Base-by-base conservation (phyloP, 2,113 vertebrate species). In the Menidia beryllina region DNA sequence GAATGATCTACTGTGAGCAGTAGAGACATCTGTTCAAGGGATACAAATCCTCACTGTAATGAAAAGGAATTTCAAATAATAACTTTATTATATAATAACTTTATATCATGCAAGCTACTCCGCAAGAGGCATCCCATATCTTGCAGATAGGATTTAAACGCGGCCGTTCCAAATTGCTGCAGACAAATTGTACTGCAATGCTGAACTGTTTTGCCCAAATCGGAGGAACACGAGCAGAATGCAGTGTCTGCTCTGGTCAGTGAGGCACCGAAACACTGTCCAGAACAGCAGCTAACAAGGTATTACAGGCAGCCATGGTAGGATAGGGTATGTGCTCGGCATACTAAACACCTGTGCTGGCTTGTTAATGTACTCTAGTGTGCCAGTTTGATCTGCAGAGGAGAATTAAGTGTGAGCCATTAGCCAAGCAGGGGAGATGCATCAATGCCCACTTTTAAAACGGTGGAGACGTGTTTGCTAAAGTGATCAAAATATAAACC, bases 391-490 rank as follows among this genome's bases (percentile, higher is more conserved):
- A 49, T 47, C 56, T 36, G 24, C 21, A 61, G 12, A 24, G 17
- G n/a, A 67, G 7, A 64, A 50, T n/a, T n/a, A n/a, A n/a, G n/a
- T 19, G 49, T 19, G 20, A 63, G 38, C 26, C 56, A 56, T 57
- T 47, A 61, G 45, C 39, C 59, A 17, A 51, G 49, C 38, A 55
- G 25, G 34, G 72, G 53, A 54, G 12, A 53, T 25, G 51, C 19
- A 45, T 59, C 43, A 67, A 55, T 49, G 12, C 17, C 11, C 53
- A 69, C 34, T 74, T 72, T 12, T 64, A 62, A 69, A 27, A 49
- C 72, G 58, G 23, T 21, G 43, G 47, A 54, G 50, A 56, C 52
- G 84, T 23, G 20, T 69, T n/a, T n/a, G 60, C 56, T 68, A 25
- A 61, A 24, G 20, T 52, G 61, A 69, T 55, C 47, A 41, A 66